phyloP scores from a whole-genome alignment of 1,140 invertebrate species.

The Ceratoteleas bidentatus region DNA sequence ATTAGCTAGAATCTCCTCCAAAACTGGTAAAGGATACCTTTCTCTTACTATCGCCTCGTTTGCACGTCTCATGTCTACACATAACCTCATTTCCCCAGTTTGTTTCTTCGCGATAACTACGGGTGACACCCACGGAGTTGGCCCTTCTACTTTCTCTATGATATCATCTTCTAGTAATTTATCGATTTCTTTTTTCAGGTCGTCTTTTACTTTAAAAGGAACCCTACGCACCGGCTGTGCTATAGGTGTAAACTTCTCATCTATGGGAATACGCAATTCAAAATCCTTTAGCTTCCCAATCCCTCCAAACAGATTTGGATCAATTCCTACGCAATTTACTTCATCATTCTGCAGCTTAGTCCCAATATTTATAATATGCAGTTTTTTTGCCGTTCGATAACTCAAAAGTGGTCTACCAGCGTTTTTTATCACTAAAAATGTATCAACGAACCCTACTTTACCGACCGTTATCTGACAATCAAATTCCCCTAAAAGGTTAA shows the following conservation, averaged over 20 bases:
- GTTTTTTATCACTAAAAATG: too few relatives aligned
- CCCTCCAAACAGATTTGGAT: not conserved
- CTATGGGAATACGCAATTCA: conserved; percentile 46
- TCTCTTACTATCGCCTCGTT: conserved; percentile 71
- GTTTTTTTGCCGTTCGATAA: too few relatives aligned
- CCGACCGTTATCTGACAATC: too few relatives aligned
- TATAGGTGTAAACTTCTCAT: not conserved
- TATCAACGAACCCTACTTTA: too few relatives aligned
- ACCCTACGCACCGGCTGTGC: conserved; percentile 57
- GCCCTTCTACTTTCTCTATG: conserved; percentile 70
- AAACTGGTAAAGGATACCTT: conserved; percentile 31
- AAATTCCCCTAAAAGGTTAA: too few relatives aligned
- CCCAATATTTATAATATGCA: too few relatives aligned
- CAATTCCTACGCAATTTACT: conserved; percentile 1
- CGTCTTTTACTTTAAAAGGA: conserved; percentile 42
- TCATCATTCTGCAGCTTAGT: conserved; percentile 9
- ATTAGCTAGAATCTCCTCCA: conserved; percentile 37
- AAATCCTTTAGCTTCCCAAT: conserved; percentile 29
- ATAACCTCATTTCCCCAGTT: conserved; percentile 71
- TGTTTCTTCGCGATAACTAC: conserved; percentile 70
- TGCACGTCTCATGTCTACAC: conserved; percentile 74
- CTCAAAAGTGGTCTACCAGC: too few relatives aligned
- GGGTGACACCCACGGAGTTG: conserved; percentile 74
- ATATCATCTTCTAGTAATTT: conserved; percentile 64
- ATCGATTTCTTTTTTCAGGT: conserved; percentile 33